Evolutionary conservation across 2,888 invertebrate species (phyloP).

Genomic region (Glaucopsyche alexis): DNA sequence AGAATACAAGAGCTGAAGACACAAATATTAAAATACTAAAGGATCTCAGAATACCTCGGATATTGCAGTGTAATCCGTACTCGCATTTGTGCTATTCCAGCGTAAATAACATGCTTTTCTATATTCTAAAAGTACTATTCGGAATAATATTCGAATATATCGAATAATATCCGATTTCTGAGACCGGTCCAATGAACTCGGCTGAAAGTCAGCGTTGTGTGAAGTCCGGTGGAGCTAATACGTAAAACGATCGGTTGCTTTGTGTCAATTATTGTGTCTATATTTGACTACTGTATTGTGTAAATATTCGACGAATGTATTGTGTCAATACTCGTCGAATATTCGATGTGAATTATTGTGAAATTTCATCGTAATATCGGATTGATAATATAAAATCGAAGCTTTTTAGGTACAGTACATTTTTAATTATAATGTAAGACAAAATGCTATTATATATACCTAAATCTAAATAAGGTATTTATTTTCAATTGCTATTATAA

Average conservation of each 20-base stretch:
- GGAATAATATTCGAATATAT: conserved; percentile 33
- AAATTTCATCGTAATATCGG: neutral
- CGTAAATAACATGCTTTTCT: conserved; percentile 23
- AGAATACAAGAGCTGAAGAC: neutral
- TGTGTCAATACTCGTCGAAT: neutral
- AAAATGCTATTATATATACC: too few species aligned
- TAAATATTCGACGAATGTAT: neutral
- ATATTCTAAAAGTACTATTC: conserved; percentile 28
- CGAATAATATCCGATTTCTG: conserved; percentile 33
- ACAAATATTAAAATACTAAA: conserved; percentile 25
- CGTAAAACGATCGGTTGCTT: conserved; percentile 10
- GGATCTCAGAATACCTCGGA: conserved; percentile 16
- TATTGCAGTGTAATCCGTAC: conserved; percentile 26
- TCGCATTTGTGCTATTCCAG: conserved; percentile 3
- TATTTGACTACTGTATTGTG: neutral
- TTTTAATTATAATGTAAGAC: too few species aligned
- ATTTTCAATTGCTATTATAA: too few species aligned
- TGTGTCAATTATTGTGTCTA: conserved; percentile 11
- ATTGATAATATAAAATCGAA: too few species aligned
- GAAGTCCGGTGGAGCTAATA: conserved; percentile 35
- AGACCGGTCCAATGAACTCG: conserved; percentile 33
- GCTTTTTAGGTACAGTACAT: too few species aligned
- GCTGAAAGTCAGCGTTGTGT: conserved; percentile 41
- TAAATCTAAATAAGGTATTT: too few species aligned
- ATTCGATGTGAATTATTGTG: neutral